Evolutionary conservation across 92 coral and sea anemone genomes (phyloP).

Genomic region (Bergia puertoricense): DNA sequence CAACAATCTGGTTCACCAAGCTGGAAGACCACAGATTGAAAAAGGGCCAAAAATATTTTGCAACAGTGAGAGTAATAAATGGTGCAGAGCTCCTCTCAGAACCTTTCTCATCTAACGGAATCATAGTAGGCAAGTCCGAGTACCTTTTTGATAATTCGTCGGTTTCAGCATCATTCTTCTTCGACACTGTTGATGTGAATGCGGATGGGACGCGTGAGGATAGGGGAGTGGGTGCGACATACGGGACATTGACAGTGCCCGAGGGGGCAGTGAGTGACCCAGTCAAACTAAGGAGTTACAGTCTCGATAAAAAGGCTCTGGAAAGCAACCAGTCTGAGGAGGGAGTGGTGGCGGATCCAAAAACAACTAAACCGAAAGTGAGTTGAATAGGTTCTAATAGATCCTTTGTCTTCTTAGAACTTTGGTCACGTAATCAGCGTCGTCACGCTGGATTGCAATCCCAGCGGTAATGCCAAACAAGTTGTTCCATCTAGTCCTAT

Average conservation of each 20-base stretch:
- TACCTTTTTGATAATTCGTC: constrained; percentile 82
- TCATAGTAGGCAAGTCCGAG: constrained; percentile 92
- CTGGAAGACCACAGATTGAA: constrained; percentile 70
- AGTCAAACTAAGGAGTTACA: constrained; percentile 83
- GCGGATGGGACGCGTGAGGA: constrained; percentile 83
- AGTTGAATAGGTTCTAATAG: not conserved
- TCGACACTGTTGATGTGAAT: constrained; percentile 92
- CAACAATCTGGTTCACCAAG: constrained; percentile 85
- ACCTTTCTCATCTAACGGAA: constrained; percentile 84
- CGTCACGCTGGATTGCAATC: too few relatives aligned
- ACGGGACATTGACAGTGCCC: constrained; percentile 91
- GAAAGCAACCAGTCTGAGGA: constrained; percentile 46
- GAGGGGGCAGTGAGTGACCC: constrained; percentile 87
- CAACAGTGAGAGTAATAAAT: constrained; percentile 90
- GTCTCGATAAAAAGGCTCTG: constrained; percentile 71
- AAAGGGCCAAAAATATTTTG: constrained; percentile 75
- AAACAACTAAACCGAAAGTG: constrained; percentile 50
- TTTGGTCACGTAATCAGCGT: too few relatives aligned
- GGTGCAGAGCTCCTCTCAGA: constrained; percentile 91
- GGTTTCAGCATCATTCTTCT: constrained; percentile 85
- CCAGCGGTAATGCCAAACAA: too few relatives aligned
- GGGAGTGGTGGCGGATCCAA: constrained; percentile 50
- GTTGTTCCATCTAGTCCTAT: too few relatives aligned
- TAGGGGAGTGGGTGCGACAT: constrained; percentile 87
- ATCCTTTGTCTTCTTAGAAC: too few relatives aligned